Evolutionary conservation across 2,797 vertebrate genomes (phyloP), one percentile per base, ranked within the genome.

Genomic region (Catostomus latipinnis): DNA sequence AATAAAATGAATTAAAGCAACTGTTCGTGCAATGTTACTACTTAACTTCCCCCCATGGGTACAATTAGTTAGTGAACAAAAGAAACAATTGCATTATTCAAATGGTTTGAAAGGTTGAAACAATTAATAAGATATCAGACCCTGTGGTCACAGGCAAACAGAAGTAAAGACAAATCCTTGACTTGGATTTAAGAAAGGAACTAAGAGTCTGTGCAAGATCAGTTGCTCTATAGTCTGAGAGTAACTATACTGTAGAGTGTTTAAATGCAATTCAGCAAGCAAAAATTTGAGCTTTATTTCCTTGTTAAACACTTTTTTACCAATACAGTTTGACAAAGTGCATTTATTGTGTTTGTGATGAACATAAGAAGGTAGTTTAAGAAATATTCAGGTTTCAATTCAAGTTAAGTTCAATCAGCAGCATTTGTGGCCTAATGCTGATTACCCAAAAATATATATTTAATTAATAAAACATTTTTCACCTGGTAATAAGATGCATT

Each of bases 171-270:
- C 76, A 68, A 34, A 86, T 81, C 65, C 18, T 46, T 68, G 18
- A 71, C 34, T 80, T 12, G 46, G 58, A 74, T 71, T 53, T 34
- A 34, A 34, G 7, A 92, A 86, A 81, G 89, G 89, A 89, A 91
- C 91, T 90, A 91, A 84, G 90, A 84, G 91, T 90, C 89, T 91
- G 78, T 86, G 84, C 89, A 87, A 43, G 87, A 92, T 91, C 90
- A 90, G n/a, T n/a, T 10, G 45, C 56, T 78, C 60, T 6, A 34
- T 45, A 48, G n/a, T 9, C n/a, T 53, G 22, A 54, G 49, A 54
- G 14, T 22, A 0, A 22, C 52, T 54, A 22, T 60, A 10, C 16
- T 22, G 18, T 61, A 5, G 22, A 62, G 34, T 43, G 5, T 34
- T 3, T 34, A 34, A 34, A 34, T 34, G 34, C 34, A 22, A 22